phyloP scores from a whole-genome alignment of 2,113 vertebrate species.

The Lepus europaeus region DNA sequence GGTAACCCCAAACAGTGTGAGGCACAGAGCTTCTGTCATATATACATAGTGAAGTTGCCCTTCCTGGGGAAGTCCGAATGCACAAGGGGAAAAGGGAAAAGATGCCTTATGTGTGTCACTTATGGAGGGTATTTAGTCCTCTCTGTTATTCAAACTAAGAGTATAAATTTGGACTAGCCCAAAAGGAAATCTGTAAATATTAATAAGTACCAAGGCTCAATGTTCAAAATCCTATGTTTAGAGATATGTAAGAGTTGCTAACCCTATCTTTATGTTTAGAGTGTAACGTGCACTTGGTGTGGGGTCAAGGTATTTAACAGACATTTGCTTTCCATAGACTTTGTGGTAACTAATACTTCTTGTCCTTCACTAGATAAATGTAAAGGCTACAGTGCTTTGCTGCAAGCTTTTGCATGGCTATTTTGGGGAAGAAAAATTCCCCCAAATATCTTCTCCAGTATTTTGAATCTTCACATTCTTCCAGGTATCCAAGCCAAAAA shows the following conservation, averaged over 20 bases:
- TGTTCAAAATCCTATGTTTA: background rate
- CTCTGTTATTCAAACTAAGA: background rate
- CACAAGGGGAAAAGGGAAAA: background rate
- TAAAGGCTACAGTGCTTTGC: background rate
- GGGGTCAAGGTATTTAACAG: background rate
- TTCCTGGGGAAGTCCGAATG: background rate
- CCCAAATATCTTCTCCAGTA: background rate
- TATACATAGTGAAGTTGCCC: background rate
- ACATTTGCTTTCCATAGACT: background rate
- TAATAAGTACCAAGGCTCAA: background rate
- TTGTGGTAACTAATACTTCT: background rate
- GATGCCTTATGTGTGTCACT: background rate
- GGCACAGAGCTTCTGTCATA: background rate
- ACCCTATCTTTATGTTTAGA: rapidly evolving
- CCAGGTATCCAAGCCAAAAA: background rate
- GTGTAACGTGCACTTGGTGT: background rate
- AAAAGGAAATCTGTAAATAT: background rate
- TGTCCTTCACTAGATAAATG: background rate
- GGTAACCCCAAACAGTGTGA: background rate
- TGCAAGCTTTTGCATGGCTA: background rate
- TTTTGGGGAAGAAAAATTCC: background rate
- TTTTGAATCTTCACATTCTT: conserved; percentile 7
- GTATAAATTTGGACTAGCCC: background rate
- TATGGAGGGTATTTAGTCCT: background rate
- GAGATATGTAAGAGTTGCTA: background rate